Evolutionary conservation across 1,140 invertebrate species (phyloP).

Genomic region (Cyclina sinensis): DNA sequence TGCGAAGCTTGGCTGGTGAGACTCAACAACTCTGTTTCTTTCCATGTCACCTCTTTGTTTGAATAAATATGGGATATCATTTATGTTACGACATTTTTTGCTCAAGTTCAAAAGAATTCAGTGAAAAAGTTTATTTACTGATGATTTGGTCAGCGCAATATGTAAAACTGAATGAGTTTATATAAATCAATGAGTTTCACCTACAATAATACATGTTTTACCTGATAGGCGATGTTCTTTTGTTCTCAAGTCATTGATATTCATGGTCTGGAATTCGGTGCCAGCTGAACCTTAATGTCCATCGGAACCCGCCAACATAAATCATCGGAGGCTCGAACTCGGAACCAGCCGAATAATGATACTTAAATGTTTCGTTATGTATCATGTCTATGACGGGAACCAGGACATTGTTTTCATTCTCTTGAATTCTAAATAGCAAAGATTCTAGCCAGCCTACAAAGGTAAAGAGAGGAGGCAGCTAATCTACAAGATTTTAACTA

Average conservation of each 20-base stretch:
- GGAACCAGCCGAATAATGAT: constrained; percentile 88
- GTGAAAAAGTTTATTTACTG: too few relatives aligned
- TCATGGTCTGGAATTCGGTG: constrained; percentile 88
- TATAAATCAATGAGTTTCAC: too few relatives aligned
- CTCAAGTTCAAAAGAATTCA: too few relatives aligned
- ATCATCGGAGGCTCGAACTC: constrained; percentile 37
- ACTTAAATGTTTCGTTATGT: constrained; percentile 96
- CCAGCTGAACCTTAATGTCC: constrained; percentile 94
- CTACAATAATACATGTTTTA: background rate
- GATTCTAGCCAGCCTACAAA: constrained; percentile 96
- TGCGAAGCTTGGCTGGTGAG: too few relatives aligned
- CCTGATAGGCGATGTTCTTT: constrained; percentile 60
- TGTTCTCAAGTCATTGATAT: background rate
- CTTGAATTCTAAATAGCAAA: constrained; percentile 90
- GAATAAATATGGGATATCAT: too few relatives aligned
- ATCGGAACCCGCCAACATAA: constrained; percentile 96
- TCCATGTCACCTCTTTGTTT: too few relatives aligned
- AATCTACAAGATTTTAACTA: background rate
- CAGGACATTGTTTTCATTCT: constrained; percentile 93
- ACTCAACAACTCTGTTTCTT: too few relatives aligned
- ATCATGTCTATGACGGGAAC: constrained; percentile 98
- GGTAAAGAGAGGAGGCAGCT: background rate
- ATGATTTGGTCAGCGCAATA: too few relatives aligned
- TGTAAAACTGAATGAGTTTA: too few relatives aligned
- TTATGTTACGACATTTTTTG: too few relatives aligned